Evolutionary conservation across 2,113 vertebrate genomes (phyloP), one percentile per base, ranked within the genome.

Genomic region (Uropsilus gracilis): DNA sequence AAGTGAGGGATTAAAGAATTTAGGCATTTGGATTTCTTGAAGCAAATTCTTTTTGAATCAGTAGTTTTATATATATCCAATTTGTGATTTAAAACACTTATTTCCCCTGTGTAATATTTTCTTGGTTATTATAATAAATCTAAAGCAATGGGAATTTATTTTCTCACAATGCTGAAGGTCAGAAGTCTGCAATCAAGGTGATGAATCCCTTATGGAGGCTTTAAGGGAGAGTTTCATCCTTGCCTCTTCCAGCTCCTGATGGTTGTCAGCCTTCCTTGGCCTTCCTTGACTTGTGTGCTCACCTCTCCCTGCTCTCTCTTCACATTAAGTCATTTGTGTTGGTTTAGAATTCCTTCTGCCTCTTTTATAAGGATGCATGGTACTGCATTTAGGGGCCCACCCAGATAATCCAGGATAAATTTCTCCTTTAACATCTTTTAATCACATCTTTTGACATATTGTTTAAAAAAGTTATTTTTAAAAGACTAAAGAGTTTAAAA

Each of bases 21-120:
- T 93, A 93, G 69, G 32, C 55, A 37, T 86, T 91, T 94, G n/a
- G 24, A 17, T 88, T n/a, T 82, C 48, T 61, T 95, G 63, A 93
- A 91, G 42, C 42, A 66, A 68, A 11, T 81, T 89, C 50, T 95
- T 89, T 92, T 72, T 48, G 5, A 8, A 50, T 85, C 59, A 77
- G 16, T 88, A 89, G 61, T 46, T 81, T 93, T 83, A 69, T 50
- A 6, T 87, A 34, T 90, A 14, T 68, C 46, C 9, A 59, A 44
- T 77, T 88, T 50, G 50, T 89, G 80, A 73, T 84, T 90, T 89
- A 68, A 46, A 22, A 57, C 85, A 17, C 14, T 61, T 89, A 68
- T 46, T 85, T 80, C 8, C 37, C 7, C 10, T 57, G 2, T 80
- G 32, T 86, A 37, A 42, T 89, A 63, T 42, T 73, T 66, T 86